Base-by-base conservation (phyloP, 2,888 invertebrate genomes). In the Drosophila paracracens region DNA sequence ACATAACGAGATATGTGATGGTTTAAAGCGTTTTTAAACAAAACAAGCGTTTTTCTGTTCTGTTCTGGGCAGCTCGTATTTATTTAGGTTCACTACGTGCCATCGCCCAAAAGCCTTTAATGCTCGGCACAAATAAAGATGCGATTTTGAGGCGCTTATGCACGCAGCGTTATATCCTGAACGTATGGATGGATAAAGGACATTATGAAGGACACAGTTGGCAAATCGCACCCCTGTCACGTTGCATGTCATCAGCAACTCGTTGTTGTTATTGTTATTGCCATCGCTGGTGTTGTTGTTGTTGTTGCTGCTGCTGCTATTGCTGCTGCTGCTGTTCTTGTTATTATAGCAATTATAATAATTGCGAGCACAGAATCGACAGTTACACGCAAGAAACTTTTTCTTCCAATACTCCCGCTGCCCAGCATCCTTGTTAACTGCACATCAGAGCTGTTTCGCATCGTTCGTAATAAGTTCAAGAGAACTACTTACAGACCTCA, bases 321-420 rank as follows among this genome's bases (percentile, higher is more conserved):
- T 46, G 21, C 21, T 21, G 16, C 16, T 73, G 72, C 33, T 76
- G 51, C 40, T 71, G 64, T 70, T 83, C 69, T 83, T 87, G 61
- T 74, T 89, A 77, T 87, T 88, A 80, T 76, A 85, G 87, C 86
- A 88, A 89, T 87, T 87, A 87, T 89, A 72, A 89, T 89, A 89
- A 87, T 89, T 87, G 83, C 80, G 80, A 77, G 76, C 87, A 70
- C 83, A 83, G 33, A 82, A 82, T 89, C 85, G 88, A 87, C 89
- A 89, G 85, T 83, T 82, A 77, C 67, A 80, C 79, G 72, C 70
- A 46, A 63, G 59, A 56, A 73, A 75, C 51, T 74, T 80, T 54
- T 63, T 46, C 66, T 51, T 59, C 63, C 61, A 50, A 66, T 66
- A 58, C 58, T 61, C 35, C 58, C 65, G 73, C 53, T 65, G 21